phyloP scores from a whole-genome alignment of 2,888 invertebrate species.

The Aspidiotus destructor region DNA sequence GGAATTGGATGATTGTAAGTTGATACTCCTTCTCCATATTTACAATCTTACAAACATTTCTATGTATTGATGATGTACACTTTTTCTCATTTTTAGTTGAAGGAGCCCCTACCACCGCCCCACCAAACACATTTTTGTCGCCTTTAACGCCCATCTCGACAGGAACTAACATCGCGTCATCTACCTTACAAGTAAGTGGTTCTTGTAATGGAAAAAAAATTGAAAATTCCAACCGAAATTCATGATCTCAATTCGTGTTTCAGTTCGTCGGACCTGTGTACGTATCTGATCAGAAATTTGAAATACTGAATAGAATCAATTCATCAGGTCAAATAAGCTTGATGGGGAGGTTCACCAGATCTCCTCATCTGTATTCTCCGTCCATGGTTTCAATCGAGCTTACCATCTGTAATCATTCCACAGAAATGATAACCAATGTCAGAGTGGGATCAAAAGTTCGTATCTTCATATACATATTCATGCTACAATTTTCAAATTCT shows the following conservation, averaged over 20 bases:
- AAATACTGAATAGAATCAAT: conserved; percentile 61
- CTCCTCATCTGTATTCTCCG: conserved; percentile 70
- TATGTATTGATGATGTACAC: background rate
- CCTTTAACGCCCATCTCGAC: conserved; percentile 13
- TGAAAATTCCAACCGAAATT: background rate
- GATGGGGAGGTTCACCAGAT: conserved; percentile 58
- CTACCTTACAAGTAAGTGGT: conserved; percentile 20
- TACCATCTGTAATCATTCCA: conserved; percentile 60
- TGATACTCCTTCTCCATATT: background rate
- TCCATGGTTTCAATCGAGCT: conserved; percentile 74
- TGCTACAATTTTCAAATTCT: conserved; percentile 8
- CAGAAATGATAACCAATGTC: conserved; percentile 56
- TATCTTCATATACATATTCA: conserved; percentile 20
- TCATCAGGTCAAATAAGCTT: conserved; percentile 59
- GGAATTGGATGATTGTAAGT: conserved; percentile 63
- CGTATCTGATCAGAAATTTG: conserved; percentile 47
- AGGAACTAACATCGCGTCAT: background rate
- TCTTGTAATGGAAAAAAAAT: background rate
- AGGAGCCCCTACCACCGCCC: background rate
- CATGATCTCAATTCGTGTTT: background rate
- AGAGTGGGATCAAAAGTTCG: conserved; percentile 61
- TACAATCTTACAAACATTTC: no score
- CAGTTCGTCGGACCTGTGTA: conserved; percentile 33
- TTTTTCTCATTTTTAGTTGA: conserved; percentile 24
- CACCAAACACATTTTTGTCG: conserved; percentile 13